A percentile compares a stretch with the other conserved stretches of the same genome.
Conservation (phyloP, 2,113 vertebrate genomes). For the Laticauda colubrina region DNA sequence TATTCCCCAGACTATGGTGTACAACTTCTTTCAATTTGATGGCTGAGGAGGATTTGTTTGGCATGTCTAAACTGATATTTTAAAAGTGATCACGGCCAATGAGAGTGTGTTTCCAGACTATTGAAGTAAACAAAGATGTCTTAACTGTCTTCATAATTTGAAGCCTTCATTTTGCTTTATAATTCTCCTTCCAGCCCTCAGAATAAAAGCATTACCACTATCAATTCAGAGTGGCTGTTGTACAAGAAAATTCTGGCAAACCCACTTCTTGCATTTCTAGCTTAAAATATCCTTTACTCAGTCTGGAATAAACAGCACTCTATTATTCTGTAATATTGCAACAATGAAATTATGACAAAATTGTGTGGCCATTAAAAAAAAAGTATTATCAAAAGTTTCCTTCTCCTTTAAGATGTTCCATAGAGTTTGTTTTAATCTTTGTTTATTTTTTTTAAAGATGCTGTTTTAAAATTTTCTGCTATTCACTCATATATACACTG, state of each 20-base stretch:
- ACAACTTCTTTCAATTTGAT: background rate
- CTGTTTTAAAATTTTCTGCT: background rate
- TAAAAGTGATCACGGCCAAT: background rate
- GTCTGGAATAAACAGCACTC: background rate
- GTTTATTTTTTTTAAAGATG: background rate
- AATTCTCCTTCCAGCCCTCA: background rate
- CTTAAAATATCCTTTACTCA: background rate
- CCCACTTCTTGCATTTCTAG: background rate
- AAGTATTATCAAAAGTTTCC: background rate
- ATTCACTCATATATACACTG: background rate
- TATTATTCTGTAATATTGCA: constrained; percentile 8
- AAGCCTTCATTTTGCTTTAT: background rate
- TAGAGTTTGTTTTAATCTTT: background rate
- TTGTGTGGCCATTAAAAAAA: background rate
- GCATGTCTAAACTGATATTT: background rate
- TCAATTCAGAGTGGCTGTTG: too few species aligned
- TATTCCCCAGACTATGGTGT: background rate
- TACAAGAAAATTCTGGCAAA: background rate
- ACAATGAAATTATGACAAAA: constrained; percentile 27
- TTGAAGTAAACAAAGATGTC: background rate
- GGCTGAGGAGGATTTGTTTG: background rate
- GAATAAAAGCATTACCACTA: background rate
- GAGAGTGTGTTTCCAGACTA: background rate
- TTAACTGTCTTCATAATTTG: background rate
- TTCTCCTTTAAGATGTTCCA: background rate